These are phyloP conservation scores for Elaphurus davidianus DNA, from an alignment of 2,113 vertebrate genomes.

Conservation along the genomic window DNA sequence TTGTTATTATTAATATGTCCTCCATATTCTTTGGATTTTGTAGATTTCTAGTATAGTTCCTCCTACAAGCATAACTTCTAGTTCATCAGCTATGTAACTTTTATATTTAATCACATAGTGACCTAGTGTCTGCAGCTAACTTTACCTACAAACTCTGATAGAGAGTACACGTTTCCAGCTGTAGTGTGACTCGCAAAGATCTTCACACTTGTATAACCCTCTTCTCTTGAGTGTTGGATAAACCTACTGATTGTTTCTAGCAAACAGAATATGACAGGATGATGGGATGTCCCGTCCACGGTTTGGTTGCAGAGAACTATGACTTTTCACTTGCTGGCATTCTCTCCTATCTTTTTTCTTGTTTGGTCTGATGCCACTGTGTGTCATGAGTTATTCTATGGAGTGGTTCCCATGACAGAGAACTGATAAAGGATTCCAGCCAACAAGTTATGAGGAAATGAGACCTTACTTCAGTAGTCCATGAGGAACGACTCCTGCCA, in stretches of 20 bases:
- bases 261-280: neutral
- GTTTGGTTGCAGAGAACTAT: neutral
- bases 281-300: neutral
- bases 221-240: neutral
- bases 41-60: neutral
- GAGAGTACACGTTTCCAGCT: neutral
- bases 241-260: neutral
- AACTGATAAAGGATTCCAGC: neutral
- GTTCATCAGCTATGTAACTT: neutral
- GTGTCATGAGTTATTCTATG: neutral
- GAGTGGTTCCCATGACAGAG: neutral
- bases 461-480: neutral
- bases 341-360: neutral
- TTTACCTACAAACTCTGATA: neutral
- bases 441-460: neutral
- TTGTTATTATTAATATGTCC: neutral
- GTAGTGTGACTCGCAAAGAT: neutral
- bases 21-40: neutral
- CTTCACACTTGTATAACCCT: neutral
- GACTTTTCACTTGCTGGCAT: neutral
- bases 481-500: neutral
- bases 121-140: neutral
- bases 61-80: neutral
- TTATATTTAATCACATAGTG: neutral
- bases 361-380: neutral